Evolutionary conservation across 2,888 invertebrate species (phyloP).

Genomic region (Tachina grossa): DNA sequence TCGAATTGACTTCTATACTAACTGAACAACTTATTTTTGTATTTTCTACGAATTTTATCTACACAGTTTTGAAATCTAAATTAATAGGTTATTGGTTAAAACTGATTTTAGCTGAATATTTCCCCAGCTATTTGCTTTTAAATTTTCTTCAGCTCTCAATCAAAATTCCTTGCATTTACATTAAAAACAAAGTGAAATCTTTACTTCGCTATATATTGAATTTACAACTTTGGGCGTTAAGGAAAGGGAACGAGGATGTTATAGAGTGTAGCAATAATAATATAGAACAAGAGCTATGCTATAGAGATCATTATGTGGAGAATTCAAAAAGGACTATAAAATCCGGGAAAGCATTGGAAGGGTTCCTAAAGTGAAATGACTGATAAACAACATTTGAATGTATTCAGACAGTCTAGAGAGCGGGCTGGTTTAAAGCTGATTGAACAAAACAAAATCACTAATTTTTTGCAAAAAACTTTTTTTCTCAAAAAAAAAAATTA

Average conservation of each 20-base stretch:
- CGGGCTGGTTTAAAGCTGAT: not conserved
- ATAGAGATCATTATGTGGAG: constrained; percentile 3
- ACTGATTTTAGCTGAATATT: no score
- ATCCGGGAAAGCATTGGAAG: not conserved
- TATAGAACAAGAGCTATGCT: not conserved
- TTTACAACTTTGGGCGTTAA: not conserved
- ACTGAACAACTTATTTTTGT: not conserved
- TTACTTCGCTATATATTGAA: not conserved
- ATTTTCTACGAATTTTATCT: no score
- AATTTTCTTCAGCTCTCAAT: no score
- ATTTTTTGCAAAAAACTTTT: no score
- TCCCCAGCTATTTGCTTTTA: no score
- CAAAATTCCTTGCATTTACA: no score
- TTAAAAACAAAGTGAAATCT: no score
- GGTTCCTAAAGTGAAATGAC: not conserved
- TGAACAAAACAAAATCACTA: not conserved
- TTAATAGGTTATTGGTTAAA: no score
- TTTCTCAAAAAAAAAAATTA: no score
- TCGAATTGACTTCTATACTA: no score
- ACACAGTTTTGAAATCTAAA: no score
- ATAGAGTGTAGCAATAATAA: not conserved
- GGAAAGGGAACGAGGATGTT: not conserved
- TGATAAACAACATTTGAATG: not conserved
- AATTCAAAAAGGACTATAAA: not conserved
- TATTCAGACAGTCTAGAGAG: not conserved